Conservation (phyloP, 2,797 vertebrate genomes). For the Graptemys geographica region DNA sequence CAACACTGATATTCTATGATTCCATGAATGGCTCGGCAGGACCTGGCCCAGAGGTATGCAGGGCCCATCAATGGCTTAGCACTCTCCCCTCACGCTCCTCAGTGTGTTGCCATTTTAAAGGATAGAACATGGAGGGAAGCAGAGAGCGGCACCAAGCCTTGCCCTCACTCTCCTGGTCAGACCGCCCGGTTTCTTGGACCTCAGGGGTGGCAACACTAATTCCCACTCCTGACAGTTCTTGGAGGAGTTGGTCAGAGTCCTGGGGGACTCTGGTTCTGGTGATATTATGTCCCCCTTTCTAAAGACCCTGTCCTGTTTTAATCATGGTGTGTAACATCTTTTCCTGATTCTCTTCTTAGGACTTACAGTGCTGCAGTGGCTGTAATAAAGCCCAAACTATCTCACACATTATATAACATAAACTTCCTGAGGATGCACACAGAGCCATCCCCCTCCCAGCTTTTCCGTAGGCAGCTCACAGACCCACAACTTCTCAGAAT, state of each 20-base stretch:
- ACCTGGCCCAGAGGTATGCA: too few relatives aligned
- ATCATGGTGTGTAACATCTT: neutral
- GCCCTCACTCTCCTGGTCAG: too few relatives aligned
- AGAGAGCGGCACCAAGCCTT: too few relatives aligned
- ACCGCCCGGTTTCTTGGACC: too few relatives aligned
- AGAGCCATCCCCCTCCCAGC: neutral
- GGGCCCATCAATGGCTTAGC: too few relatives aligned
- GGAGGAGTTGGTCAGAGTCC: too few relatives aligned
- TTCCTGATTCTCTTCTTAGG: neutral
- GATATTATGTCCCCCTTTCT: neutral
- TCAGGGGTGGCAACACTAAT: too few relatives aligned
- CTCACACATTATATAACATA: neutral
- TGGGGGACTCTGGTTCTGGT: neutral
- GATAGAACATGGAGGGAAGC: too few relatives aligned
- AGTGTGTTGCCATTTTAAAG: too few relatives aligned
- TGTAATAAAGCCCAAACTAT: neutral
- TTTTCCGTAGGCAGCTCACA: neutral
- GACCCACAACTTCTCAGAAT: neutral
- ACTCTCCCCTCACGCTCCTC: too few relatives aligned
- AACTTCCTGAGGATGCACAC: neutral
- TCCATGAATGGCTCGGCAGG: too few relatives aligned
- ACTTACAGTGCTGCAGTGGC: neutral
- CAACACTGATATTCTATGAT: too few relatives aligned
- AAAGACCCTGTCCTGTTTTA: neutral
- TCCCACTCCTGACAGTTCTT: neutral